Conservation (phyloP, 92 coral and sea anemone species). For the Montipora capitata region DNA sequence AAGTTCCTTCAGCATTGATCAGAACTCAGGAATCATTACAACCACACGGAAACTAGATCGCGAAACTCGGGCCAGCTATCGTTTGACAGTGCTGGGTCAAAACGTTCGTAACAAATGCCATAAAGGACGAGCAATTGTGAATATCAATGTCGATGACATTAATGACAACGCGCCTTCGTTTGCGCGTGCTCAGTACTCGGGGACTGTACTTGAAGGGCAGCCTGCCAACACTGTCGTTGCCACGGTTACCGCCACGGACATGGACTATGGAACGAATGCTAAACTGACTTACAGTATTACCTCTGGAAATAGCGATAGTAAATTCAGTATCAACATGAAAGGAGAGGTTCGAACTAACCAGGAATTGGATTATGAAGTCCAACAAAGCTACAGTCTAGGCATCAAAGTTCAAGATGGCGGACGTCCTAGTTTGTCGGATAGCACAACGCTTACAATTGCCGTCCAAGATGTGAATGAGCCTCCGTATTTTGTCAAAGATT, state of each 20-base stretch:
- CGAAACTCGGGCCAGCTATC: constrained; percentile 66
- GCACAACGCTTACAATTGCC: constrained; percentile 43
- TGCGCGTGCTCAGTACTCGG: constrained; percentile 37
- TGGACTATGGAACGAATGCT: constrained; percentile 68
- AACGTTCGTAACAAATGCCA: constrained; percentile 76
- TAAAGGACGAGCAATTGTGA: constrained; percentile 90
- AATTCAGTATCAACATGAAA: constrained; percentile 52
- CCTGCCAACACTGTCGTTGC: constrained; percentile 61
- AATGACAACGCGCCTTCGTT: constrained; percentile 81
- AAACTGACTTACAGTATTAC: constrained; percentile 60
- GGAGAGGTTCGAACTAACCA: constrained; percentile 76
- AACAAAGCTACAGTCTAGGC: constrained; percentile 60
- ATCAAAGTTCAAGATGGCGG: constrained; percentile 85
- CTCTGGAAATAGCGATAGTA: constrained; percentile 43
- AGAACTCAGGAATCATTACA: constrained; percentile 54
- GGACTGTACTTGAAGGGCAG: constrained; percentile 63
- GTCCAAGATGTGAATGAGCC: constrained; percentile 85
- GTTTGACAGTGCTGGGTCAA: constrained; percentile 76
- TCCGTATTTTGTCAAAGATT: constrained; percentile 67
- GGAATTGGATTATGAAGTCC: constrained; percentile 77
- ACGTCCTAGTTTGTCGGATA: constrained; percentile 41
- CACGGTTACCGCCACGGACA: constrained; percentile 81
- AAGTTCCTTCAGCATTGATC: constrained; percentile 63
- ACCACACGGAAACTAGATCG: constrained; percentile 76
- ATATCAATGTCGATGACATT: constrained; percentile 67